Percentiles rank a stretch among this genome's conserved stretches.
These are phyloP conservation scores for Sinocyclocheilus anshuiensis DNA, from an alignment of 2,113 vertebrate species.

Conservation along the genomic window DNA sequence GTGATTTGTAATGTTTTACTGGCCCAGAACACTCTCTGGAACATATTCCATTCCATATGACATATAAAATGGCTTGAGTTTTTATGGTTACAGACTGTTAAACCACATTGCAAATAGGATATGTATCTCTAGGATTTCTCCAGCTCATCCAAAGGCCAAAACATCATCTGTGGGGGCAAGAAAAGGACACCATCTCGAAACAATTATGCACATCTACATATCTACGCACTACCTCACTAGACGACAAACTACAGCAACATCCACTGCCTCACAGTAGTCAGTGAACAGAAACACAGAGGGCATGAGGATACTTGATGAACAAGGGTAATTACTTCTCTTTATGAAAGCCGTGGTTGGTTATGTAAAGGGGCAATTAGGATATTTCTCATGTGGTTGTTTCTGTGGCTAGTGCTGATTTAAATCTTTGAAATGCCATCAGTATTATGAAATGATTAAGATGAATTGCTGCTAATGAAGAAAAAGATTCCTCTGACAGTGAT, in stretches of 20 bases:
- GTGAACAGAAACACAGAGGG: not conserved
- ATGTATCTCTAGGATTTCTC: too few relatives aligned
- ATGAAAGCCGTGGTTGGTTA: not conserved
- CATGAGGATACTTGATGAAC: not conserved
- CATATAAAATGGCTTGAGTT: not conserved
- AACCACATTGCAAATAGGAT: not conserved
- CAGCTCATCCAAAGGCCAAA: not conserved
- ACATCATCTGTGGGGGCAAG: not conserved
- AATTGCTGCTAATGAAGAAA: too few relatives aligned
- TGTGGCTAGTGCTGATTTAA: not conserved
- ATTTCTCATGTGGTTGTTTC: not conserved
- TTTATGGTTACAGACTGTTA: slow-evolving; percentile 19
- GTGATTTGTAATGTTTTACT: not conserved
- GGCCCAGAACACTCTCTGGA: not conserved
- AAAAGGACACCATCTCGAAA: slow-evolving; percentile 7
- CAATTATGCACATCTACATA: not conserved
- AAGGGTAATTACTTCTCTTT: slow-evolving; percentile 4
- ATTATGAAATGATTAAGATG: too few relatives aligned
- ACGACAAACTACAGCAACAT: not conserved
- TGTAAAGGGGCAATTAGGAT: not conserved
- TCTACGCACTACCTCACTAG: not conserved
- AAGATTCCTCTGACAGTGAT: too few relatives aligned
- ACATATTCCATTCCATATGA: not conserved
- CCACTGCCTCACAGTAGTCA: not conserved
- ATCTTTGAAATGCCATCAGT: too few relatives aligned